These are phyloP conservation scores for Rhynchophorus ferrugineus DNA, from an alignment of 1,140 invertebrate genomes.

Conservation along the genomic window DNA sequence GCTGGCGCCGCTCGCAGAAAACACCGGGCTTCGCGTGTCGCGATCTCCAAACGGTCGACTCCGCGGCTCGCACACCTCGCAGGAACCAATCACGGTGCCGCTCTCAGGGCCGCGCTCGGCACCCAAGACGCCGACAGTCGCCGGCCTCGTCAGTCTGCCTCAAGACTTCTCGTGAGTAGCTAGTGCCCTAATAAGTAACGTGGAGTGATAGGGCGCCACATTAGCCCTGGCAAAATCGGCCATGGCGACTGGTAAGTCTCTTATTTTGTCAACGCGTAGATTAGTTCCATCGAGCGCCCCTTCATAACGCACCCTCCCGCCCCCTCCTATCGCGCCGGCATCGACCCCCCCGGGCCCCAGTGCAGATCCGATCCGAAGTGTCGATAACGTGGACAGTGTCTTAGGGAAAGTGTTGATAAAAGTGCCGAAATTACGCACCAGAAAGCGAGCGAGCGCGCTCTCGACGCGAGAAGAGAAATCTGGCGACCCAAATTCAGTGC, in stretches of 20 bases:
- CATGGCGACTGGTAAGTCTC: constrained; percentile 33
- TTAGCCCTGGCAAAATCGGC: constrained; percentile 31
- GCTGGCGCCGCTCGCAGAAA: constrained; percentile 19
- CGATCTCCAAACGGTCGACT: constrained; percentile 28
- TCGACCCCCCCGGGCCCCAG: too few relatives aligned
- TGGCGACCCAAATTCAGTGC: background rate
- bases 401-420: background rate
- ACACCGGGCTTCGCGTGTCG: constrained; percentile 13
- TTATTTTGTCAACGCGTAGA: background rate
- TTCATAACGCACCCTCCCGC: background rate
- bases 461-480: background rate
- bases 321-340: too few relatives aligned
- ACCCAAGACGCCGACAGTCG: constrained; percentile 22
- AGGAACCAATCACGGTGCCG: constrained; percentile 22
- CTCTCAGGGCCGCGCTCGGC: constrained; percentile 26
- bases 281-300: too few relatives aligned
- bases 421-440: background rate
- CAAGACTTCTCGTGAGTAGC: constrained; percentile 32
- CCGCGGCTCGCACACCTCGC: constrained; percentile 15
- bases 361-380: too few relatives aligned
- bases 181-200: constrained; percentile 26
- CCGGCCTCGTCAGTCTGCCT: constrained; percentile 28
- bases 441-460: too few relatives aligned
- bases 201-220: constrained; percentile 29
- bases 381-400: constrained; percentile 8